These are phyloP conservation scores for Onychomys arenicola DNA, from an alignment of 2,797 vertebrate species.

Conservation along the genomic window DNA sequence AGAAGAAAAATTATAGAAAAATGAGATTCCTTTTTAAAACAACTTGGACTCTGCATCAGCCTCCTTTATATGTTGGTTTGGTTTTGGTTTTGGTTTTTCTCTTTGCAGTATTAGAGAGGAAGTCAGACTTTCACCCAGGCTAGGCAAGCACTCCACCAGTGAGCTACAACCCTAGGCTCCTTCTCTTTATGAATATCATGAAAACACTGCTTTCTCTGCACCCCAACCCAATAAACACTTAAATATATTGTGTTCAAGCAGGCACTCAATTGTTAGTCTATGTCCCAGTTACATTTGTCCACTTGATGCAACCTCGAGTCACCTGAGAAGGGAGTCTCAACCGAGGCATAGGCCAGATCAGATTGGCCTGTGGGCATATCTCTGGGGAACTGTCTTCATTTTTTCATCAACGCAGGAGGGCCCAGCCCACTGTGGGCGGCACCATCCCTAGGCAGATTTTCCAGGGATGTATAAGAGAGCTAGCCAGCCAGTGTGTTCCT, in stretches of 20 bases:
- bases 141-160: neutral
- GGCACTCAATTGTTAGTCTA: neutral
- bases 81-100: neutral
- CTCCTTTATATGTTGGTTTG: neutral
- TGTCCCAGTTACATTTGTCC: neutral
- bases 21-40: constrained; percentile 64
- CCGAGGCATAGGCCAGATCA: neutral
- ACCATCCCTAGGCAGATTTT: neutral
- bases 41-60: constrained; percentile 40
- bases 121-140: neutral
- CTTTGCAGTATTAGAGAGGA: neutral
- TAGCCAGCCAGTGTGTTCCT: neutral
- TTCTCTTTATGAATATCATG: constrained; percentile 3
- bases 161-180: neutral
- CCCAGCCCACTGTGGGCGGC: neutral
- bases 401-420: neutral
- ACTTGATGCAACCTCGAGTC: neutral
- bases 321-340: neutral
- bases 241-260: constrained; percentile 3
- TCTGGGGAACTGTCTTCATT: neutral
- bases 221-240: constrained; percentile 6
- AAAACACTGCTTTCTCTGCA: constrained; percentile 51
- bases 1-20: constrained; percentile 73
- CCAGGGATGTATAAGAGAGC: neutral
- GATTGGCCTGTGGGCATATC: neutral